phyloP scores from a whole-genome alignment of 2,888 invertebrate genomes.

The Parnassius smintheus region DNA sequence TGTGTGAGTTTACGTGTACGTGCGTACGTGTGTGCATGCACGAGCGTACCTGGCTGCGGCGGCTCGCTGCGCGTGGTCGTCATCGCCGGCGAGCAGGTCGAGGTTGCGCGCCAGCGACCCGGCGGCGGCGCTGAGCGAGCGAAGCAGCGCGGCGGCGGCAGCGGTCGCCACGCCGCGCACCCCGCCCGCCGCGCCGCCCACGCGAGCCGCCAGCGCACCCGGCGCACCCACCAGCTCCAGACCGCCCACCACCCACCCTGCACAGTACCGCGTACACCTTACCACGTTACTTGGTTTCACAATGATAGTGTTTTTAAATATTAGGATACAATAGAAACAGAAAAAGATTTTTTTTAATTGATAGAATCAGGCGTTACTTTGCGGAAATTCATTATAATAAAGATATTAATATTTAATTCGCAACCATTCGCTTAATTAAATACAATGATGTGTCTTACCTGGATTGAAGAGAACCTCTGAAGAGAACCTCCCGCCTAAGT shows the following conservation, averaged over 20 bases:
- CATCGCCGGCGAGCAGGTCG: conserved; percentile 93
- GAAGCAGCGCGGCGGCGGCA: conserved; percentile 85
- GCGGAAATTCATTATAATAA: too few relatives aligned
- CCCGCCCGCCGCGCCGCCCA: conserved; percentile 86
- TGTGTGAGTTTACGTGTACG: not conserved
- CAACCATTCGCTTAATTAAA: too few relatives aligned
- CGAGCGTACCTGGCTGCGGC: conserved; percentile 84
- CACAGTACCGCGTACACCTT: too few relatives aligned
- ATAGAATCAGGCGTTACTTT: too few relatives aligned
- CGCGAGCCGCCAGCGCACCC: conserved; percentile 91
- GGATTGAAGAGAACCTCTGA: too few relatives aligned
- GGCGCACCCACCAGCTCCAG: conserved; percentile 95
- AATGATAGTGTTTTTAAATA: too few relatives aligned
- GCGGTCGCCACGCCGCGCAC: conserved; percentile 91
- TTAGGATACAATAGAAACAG: too few relatives aligned
- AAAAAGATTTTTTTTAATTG: too few relatives aligned
- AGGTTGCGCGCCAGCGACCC: conserved; percentile 95
- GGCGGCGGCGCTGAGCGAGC: conserved; percentile 95
- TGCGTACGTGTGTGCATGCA: not conserved
- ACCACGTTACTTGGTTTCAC: too few relatives aligned
- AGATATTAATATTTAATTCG: too few relatives aligned
- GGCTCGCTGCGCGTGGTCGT: conserved; percentile 90
- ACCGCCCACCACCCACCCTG: conserved; percentile 95
- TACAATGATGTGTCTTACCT: too few relatives aligned
- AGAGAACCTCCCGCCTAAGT: too few relatives aligned